phyloP scores from a whole-genome alignment of 1,140 invertebrate species.

The Chionoecetes opilio region DNA sequence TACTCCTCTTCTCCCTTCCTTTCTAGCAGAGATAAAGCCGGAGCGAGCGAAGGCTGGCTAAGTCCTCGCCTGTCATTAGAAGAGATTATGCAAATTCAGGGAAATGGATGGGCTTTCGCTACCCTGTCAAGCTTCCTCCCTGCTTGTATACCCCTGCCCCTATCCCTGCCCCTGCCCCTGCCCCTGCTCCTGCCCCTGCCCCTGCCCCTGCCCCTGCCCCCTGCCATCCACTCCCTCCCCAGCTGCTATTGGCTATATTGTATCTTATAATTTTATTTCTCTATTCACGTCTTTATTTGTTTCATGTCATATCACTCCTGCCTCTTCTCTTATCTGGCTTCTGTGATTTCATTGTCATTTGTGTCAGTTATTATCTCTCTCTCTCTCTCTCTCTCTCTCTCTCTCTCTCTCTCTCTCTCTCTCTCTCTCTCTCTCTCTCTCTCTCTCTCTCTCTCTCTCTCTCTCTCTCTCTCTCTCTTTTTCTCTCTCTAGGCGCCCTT shows the following conservation, averaged over 20 bases:
- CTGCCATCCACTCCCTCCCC: background rate
- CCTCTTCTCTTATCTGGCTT: background rate
- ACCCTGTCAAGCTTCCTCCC: background rate
- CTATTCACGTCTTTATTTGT: background rate
- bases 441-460: constrained; percentile 51
- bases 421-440: background rate
- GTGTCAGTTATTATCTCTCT: background rate
- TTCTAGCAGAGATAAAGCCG: constrained; percentile 46
- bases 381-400: constrained; percentile 11
- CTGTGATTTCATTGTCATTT: background rate
- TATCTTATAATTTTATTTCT: background rate
- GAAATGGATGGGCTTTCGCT: constrained; percentile 57
- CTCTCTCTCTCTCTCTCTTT: constrained; percentile 53
- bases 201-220: background rate
- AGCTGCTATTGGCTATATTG: background rate
- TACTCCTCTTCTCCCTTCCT: background rate
- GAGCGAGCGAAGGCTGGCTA: background rate
- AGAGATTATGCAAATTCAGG: constrained; percentile 67
- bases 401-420: background rate
- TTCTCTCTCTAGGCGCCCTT: background rate
- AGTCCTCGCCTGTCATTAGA: constrained; percentile 60
- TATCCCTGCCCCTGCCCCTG: background rate
- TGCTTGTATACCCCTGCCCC: background rate
- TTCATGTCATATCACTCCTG: background rate
- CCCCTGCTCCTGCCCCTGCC: background rate